Conservation (phyloP, 2,797 vertebrate species). For the Pachyuromys duprasi region DNA sequence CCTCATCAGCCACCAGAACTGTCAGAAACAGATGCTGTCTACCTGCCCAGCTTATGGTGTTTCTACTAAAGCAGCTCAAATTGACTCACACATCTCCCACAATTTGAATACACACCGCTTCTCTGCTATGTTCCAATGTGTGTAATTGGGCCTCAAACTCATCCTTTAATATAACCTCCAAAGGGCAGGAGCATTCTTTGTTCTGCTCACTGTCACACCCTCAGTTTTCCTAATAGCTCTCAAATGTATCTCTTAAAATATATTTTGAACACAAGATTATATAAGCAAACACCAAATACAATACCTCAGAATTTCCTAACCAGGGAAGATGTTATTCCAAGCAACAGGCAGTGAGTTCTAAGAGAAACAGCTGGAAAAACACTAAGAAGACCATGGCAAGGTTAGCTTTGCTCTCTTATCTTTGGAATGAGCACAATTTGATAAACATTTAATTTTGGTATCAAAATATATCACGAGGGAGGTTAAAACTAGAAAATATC, state of each 20-base stretch:
- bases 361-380: conserved; percentile 78
- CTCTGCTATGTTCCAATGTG: background rate
- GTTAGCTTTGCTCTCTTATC: conserved; percentile 55
- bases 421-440: conserved; percentile 36
- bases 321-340: conserved; percentile 72
- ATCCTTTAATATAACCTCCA: background rate
- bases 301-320: conserved; percentile 1
- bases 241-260: conserved; percentile 34
- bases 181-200: background rate
- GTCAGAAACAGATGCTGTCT: background rate
- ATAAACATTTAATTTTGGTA: background rate
- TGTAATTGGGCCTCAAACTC: background rate
- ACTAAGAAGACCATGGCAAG: conserved; percentile 18
- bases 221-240: background rate
- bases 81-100: background rate
- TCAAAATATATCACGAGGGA: background rate
- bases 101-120: background rate
- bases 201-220: background rate
- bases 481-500: conserved; percentile 25
- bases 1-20: background rate
- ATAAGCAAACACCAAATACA: conserved; percentile 66
- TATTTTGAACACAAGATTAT: conserved; percentile 57
- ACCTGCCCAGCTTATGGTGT: background rate
- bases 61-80: background rate
- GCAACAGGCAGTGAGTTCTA: conserved; percentile 67